Evolutionary conservation across 2,888 invertebrate genomes (phyloP).

Genomic region (Hyposoter dolosus): DNA sequence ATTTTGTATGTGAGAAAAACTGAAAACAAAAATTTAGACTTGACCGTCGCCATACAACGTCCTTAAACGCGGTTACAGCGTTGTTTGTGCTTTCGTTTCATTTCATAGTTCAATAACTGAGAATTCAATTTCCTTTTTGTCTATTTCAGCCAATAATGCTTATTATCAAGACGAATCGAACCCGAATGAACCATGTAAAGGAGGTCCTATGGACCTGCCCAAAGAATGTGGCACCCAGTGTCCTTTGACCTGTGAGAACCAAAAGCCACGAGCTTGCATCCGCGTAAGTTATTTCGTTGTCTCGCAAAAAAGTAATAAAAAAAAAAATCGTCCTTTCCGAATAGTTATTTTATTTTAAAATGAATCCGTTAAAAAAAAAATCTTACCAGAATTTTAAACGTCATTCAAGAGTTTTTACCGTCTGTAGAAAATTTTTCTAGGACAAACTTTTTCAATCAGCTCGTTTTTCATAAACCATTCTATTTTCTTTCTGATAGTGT

Average conservation of each 20-base stretch:
- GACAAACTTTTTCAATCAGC: background rate
- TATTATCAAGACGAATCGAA: background rate
- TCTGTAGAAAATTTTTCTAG: background rate
- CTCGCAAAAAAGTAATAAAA: background rate
- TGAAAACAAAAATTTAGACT: no score
- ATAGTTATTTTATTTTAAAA: background rate
- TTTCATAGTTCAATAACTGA: background rate
- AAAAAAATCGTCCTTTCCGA: no score
- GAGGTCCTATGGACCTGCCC: background rate
- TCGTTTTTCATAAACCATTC: background rate
- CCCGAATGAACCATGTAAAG: conserved; percentile 4
- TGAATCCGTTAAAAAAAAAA: background rate
- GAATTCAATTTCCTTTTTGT: background rate
- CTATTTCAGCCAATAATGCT: background rate
- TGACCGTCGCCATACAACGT: no score
- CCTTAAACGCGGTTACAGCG: background rate
- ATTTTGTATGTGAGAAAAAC: no score
- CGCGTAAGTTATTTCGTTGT: conserved; percentile 15
- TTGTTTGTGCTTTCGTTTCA: background rate
- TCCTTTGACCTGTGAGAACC: conserved; percentile 5
- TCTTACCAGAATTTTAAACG: background rate
- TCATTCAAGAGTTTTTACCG: background rate
- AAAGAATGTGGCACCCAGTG: conserved; percentile 19
- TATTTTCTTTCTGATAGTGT: background rate
- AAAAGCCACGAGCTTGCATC: background rate